Base-by-base conservation (phyloP, 1,140 invertebrate species). In the Asobara japonica region DNA sequence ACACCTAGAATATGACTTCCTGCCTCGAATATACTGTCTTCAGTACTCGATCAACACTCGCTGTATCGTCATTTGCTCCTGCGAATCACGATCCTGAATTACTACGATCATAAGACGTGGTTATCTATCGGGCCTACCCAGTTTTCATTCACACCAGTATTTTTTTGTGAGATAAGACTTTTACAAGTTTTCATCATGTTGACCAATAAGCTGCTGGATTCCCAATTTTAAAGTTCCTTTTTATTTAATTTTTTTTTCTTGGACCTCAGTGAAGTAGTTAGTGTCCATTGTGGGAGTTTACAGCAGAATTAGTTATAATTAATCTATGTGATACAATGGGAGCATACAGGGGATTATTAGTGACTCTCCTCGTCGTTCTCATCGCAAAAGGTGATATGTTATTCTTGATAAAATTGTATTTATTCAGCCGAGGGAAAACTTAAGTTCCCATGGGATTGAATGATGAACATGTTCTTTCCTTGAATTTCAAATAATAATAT, bases 1-100 rank as follows among this genome's bases (percentile, higher is more conserved):
- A 72, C 70, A 66, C 70, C 70, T 66, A 64, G 70, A 60, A 72
- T 66, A 66, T 72, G 48, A 72, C 70, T 72, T 72, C 70, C 70
- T 72, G 70, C 65, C 64, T 60, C 45, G 27, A 66, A 56, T 66
- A 60, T 25, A 60, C 6, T 41, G 48, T 20, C 70, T 72, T 72
- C 70, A 72, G 70, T 72, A 22, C 41, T 66, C 45, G 41, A 72
- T 66, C 38, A 66, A 45, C 64, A 20, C 70, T 72, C 48, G 41
- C 60, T 72, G 60, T 7, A 72, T 22, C 27, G 31, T 65, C 64
- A 72, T 45, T 62, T 38, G 64, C 41, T 10, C 13, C 31, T 51
- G 20, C 18, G 51, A 64, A 30, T 60, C 20, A n/a, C n/a, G n/a
- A n/a, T n/a, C n/a, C n/a, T n/a, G n/a, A n/a, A n/a, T n/a, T n/a